Percentiles rank a stretch among this genome's conserved stretches.
These are phyloP conservation scores for Leptopilina drosophilae DNA, from an alignment of 2,888 invertebrate genomes.

Conservation along the genomic window DNA sequence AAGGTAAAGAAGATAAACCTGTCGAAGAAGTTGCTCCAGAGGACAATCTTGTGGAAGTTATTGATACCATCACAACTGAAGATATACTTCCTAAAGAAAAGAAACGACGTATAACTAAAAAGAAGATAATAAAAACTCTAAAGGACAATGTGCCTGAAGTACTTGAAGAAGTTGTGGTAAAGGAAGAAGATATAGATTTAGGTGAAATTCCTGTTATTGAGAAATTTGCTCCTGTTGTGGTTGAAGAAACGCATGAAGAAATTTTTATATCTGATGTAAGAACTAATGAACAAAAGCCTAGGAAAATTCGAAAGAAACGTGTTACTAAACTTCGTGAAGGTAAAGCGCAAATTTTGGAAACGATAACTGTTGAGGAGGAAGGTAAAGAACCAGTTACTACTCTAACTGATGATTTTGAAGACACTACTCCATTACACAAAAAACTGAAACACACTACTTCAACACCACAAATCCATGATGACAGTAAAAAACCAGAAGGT, in stretches of 20 bases:
- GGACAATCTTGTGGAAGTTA: constrained; percentile 21
- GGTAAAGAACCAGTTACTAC: constrained; percentile 73
- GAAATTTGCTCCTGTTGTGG: constrained; percentile 46
- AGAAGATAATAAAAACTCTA: constrained; percentile 51
- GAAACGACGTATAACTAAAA: constrained; percentile 57
- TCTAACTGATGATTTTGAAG: constrained; percentile 56
- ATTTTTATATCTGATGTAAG: constrained; percentile 58
- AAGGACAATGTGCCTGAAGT: background rate
- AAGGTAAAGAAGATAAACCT: background rate
- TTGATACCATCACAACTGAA: constrained; percentile 46
- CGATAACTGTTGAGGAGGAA: constrained; percentile 74
- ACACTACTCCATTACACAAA: constrained; percentile 19
- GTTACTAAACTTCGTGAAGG: constrained; percentile 74
- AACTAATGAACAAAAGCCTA: constrained; percentile 40
- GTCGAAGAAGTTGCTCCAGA: constrained; percentile 20
- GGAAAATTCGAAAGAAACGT: constrained; percentile 71
- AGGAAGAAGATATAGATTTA: background rate
- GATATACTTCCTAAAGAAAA: constrained; percentile 49
- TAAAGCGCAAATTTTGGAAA: constrained; percentile 75
- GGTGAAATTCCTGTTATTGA: constrained; percentile 68
- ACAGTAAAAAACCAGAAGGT: constrained; percentile 19
- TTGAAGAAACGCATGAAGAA: constrained; percentile 67
- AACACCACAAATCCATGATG: constrained; percentile 37
- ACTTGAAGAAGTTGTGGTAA: background rate
- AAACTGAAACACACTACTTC: constrained; percentile 20